Conservation (phyloP, 2,113 vertebrate species). For the Oryzias woworae region DNA sequence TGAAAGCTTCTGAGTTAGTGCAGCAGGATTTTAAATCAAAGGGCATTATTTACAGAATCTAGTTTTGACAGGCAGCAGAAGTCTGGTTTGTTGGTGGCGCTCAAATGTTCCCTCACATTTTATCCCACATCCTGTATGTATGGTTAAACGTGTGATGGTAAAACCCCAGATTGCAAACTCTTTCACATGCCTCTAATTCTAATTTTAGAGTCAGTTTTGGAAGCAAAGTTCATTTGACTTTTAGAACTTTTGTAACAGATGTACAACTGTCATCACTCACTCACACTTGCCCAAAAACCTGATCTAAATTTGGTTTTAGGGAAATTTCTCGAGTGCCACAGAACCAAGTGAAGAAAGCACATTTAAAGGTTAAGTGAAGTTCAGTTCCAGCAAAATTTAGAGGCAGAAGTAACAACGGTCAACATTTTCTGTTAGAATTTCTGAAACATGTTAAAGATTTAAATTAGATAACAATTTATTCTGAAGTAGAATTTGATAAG, state of each 20-base stretch:
- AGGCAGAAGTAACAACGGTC: too few species aligned
- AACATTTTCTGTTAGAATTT: too few species aligned
- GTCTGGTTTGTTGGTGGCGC: not conserved
- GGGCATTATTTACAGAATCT: conserved; percentile 44
- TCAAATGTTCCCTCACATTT: not conserved
- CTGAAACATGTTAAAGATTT: too few species aligned
- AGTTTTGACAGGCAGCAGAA: conserved; percentile 17
- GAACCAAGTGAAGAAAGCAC: too few species aligned
- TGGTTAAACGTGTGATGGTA: too few species aligned
- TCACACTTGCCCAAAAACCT: not conserved
- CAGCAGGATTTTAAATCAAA: conserved; percentile 29
- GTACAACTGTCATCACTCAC: not conserved
- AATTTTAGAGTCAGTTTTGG: conserved; percentile 3
- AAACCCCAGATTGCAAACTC: too few species aligned
- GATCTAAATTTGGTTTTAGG: not conserved
- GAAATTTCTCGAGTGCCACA: too few species aligned
- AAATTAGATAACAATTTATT: too few species aligned
- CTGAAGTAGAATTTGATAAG: too few species aligned
- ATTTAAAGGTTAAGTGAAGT: too few species aligned
- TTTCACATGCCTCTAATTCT: not conserved
- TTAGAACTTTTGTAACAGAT: not conserved
- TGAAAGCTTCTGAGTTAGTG: not conserved
- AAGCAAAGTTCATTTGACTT: not conserved
- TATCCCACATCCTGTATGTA: not conserved
- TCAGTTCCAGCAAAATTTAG: too few species aligned